These are phyloP conservation scores for Salmo trutta DNA, from an alignment of 2,797 vertebrate genomes.

Conservation along the genomic window DNA sequence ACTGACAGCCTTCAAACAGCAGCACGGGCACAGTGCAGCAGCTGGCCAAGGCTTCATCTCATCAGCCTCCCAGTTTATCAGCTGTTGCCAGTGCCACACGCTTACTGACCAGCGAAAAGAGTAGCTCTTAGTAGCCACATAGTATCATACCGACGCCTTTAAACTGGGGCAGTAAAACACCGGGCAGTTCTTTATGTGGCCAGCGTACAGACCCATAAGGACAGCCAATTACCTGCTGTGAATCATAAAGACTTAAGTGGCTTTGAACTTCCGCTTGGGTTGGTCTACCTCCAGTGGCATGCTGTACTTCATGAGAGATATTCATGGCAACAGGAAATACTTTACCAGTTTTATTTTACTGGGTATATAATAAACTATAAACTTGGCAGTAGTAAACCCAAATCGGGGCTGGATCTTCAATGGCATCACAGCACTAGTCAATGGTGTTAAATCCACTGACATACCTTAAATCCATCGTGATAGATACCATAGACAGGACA, in stretches of 20 bases:
- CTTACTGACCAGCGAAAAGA: slow-evolving; percentile 54
- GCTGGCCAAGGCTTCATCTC: slow-evolving; percentile 47
- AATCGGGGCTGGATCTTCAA: no score
- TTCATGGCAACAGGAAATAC: background rate
- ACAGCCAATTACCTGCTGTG: slow-evolving; percentile 46
- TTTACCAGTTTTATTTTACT: background rate
- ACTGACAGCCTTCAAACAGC: slow-evolving; percentile 71
- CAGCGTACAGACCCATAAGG: slow-evolving; percentile 35
- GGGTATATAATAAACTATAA: background rate
- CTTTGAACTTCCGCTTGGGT: slow-evolving; percentile 36
- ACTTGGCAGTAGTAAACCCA: no score
- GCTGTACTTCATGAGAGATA: slow-evolving; percentile 6
- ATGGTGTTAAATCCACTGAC: background rate
- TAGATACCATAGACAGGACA: background rate
- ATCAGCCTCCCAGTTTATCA: slow-evolving; percentile 18
- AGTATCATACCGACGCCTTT: slow-evolving; percentile 48
- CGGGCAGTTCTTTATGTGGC: background rate
- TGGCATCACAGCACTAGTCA: background rate
- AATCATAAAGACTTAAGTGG: slow-evolving; percentile 46
- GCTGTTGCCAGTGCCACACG: slow-evolving; percentile 48
- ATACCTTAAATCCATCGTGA: background rate
- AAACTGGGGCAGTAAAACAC: slow-evolving; percentile 30
- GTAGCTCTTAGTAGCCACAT: slow-evolving; percentile 52
- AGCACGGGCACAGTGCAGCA: slow-evolving; percentile 33
- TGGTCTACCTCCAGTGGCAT: slow-evolving; percentile 14